Base-by-base conservation (phyloP, 2,888 invertebrate species). In the Bugulina stolonifera region DNA sequence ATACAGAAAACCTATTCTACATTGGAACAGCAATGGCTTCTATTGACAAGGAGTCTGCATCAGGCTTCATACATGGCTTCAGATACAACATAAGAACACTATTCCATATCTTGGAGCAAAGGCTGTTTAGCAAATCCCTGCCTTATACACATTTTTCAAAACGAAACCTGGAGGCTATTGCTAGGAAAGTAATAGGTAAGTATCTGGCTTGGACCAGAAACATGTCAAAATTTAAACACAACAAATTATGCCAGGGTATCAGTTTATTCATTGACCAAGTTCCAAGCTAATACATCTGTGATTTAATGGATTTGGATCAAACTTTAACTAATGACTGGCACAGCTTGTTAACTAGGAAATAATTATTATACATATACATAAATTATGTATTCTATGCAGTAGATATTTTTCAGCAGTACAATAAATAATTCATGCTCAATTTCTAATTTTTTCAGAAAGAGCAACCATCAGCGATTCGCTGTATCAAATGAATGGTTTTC, bases 61-160 rank as follows among this genome's bases (percentile, higher is more conserved):
- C 72, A 5, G 72, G 72, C 10, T 72, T 72, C 35, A 72, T 72
- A 5, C 72, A 72, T 27, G 72, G 72, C 23, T 72, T 64, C 72
- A 69, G 72, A 14, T 72, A 72, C 64, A 64, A 64, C 69, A 52
- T 72, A 10, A 18, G 72, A 2, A 72, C 72, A 23, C 35, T 72
- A 35, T 69, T 70, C 72, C 18, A 72, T 29, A 3, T 72, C 22
- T 69, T 72, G 18, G 35, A 72, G 35, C n/a, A 58, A 35, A 57
- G 72, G 22, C 34, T 54, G 14, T 55, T 55, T 35, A 52, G 27
- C 34, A 23, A 32, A 23, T n/a, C 72, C 1, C 69, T 72, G 22
- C 72, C 72, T 54, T 57, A 70, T 52, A 22, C 43, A 2, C 5
- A 5, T 14, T 14, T 70, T n/a, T 3, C 14, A 27, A 29, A 5